Base-by-base conservation (phyloP, 1,140 invertebrate genomes). In the Bombus confusus region DNA sequence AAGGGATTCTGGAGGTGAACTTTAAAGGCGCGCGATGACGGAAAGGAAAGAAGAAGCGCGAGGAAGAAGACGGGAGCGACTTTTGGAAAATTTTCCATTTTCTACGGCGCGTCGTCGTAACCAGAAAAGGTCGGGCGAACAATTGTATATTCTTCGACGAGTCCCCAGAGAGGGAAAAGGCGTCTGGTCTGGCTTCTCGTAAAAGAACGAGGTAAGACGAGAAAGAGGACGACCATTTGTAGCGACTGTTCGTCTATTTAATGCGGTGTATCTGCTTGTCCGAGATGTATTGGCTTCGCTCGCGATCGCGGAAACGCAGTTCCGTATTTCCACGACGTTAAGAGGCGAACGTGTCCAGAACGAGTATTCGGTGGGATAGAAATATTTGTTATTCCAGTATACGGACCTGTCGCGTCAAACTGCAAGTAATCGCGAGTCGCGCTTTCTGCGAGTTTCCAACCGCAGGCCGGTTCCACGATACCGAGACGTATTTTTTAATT, bases 141-240 rank as follows among this genome's bases (percentile, higher is more conserved):
- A 88, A 90, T 91, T 91, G 86, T 83, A 91, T 91, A 90, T 83
- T 72, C 71, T 76, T 88, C 72, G 76, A 83, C 69, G 59, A 85
- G 88, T 88, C 89, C 71, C 89, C 13, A 2, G 59, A 31, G 86
- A 71, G 34, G 78, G 77, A 82, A 88, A 59, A 86, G 86, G 77
- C 86, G 83, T 57, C 77, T 43, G 80, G 80, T 86, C 76, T 83
- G 72, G 37, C 37, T 81, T 71, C 83, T 31, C 71, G 80, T 75
- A 82, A 80, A 52, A 39, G 83, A 88, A 83, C 57, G 81, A 86
- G 41, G 74, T 47, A 39, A 62, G 74, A 72, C 39, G n/a, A 39
- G 34, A 69, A 71, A 34, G 74, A 47, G n/a, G 64, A 73, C 72
- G 68, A 80, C 81, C 77, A 89, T 89, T 88, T 80, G 83, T 64